Evolutionary conservation across 2,113 vertebrate species (phyloP).

Genomic region (Cranoglanis bouderius): DNA sequence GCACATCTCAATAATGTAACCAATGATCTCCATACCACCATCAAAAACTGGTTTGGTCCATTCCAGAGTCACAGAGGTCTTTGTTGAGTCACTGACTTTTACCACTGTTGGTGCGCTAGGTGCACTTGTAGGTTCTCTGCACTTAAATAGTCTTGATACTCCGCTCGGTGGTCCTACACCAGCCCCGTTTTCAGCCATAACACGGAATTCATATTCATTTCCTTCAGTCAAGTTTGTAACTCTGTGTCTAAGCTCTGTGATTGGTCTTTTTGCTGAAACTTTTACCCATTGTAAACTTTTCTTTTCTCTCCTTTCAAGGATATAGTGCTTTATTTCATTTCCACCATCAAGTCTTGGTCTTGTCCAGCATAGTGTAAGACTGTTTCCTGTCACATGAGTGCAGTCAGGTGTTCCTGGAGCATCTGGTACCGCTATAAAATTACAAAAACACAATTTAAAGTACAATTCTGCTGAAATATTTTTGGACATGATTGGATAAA

Average conservation of each 20-base stretch:
- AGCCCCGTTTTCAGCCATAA: constrained; percentile 95
- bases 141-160: constrained; percentile 92
- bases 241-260: constrained; percentile 88
- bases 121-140: constrained; percentile 89
- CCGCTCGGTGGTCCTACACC: constrained; percentile 88
- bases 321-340: constrained; percentile 94
- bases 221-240: constrained; percentile 90
- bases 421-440: constrained; percentile 85
- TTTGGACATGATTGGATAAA: neutral
- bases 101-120: constrained; percentile 88
- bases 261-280: constrained; percentile 91
- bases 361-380: constrained; percentile 91
- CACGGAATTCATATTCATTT: constrained; percentile 97
- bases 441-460: constrained; percentile 30
- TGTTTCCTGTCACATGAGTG: constrained; percentile 88
- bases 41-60: constrained; percentile 97
- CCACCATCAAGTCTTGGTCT: constrained; percentile 92
- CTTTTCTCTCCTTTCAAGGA: constrained; percentile 96
- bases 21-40: constrained; percentile 94
- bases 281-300: constrained; percentile 95
- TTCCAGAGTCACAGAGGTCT: constrained; percentile 89
- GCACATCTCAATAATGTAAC: constrained; percentile 98
- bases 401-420: constrained; percentile 92
- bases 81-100: constrained; percentile 93
- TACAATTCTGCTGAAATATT: neutral